Percentiles rank a stretch among this genome's conserved stretches.
Evolutionary conservation across 2,888 invertebrate genomes (phyloP).

Genomic region (Empis stercorea): DNA sequence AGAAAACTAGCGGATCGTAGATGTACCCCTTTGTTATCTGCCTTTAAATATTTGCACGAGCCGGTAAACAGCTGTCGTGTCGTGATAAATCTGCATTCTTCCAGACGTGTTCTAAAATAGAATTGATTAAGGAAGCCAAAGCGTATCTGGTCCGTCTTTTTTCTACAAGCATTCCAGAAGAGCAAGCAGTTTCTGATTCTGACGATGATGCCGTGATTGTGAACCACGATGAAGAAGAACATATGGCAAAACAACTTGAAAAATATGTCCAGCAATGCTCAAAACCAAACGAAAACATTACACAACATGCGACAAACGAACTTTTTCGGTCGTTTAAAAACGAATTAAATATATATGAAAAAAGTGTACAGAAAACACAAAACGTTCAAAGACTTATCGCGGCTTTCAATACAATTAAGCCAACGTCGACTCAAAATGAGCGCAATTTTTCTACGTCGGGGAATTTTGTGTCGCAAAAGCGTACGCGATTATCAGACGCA

Average conservation of each 20-base stretch:
- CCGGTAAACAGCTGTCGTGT: neutral
- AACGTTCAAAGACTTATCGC: too few relatives aligned
- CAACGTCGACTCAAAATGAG: too few relatives aligned
- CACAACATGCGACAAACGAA: too few relatives aligned
- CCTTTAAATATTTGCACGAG: neutral
- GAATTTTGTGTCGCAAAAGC: too few relatives aligned
- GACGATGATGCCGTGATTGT: neutral
- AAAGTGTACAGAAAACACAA: too few relatives aligned
- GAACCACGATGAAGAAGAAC: neutral
- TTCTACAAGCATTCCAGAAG: neutral
- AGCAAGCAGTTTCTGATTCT: neutral
- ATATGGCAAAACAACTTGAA: neutral
- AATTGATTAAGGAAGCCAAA: neutral
- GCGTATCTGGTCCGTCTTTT: neutral
- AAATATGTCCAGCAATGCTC: neutral
- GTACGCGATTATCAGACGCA: too few relatives aligned
- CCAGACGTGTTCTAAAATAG: neutral
- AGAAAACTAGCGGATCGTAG: too few relatives aligned
- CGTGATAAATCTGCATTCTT: neutral
- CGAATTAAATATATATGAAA: too few relatives aligned
- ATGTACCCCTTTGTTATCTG: too few relatives aligned
- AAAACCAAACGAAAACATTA: neutral
- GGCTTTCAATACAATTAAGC: too few relatives aligned
- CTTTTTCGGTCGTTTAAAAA: neutral
- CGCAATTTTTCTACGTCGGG: too few relatives aligned